phyloP scores from a whole-genome alignment of 2,888 invertebrate genomes.

The Gymnocheta viridis region DNA sequence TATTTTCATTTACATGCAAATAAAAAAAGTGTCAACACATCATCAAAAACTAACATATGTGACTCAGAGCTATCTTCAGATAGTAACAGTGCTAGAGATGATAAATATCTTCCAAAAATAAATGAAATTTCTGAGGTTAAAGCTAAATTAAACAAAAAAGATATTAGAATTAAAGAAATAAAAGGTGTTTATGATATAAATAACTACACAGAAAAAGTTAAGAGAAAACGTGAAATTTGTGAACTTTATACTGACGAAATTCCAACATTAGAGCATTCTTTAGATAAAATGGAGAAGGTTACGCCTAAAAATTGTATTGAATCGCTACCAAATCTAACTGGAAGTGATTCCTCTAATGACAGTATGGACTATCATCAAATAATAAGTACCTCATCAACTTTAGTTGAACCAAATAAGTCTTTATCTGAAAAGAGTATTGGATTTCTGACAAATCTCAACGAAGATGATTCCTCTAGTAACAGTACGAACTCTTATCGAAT shows the following conservation, averaged over 20 bases:
- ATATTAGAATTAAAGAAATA: no score
- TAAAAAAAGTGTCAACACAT: background rate
- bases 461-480: background rate
- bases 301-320: background rate
- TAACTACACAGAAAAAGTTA: background rate
- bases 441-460: background rate
- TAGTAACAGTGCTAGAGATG: background rate
- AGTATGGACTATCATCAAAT: background rate
- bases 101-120: background rate
- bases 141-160: background rate
- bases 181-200: no score
- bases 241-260: background rate
- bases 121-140: background rate
- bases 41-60: background rate
- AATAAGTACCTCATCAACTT: background rate
- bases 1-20: background rate
- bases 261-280: background rate
- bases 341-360: background rate
- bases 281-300: background rate
- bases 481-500: background rate
- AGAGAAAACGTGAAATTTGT: background rate
- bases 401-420: background rate
- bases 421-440: background rate
- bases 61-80: conserved; percentile 39
- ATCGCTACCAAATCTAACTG: background rate